Evolutionary conservation across 1,140 invertebrate species (phyloP), one percentile per base, ranked within the genome.

Genomic region (Cotesia typhae): DNA sequence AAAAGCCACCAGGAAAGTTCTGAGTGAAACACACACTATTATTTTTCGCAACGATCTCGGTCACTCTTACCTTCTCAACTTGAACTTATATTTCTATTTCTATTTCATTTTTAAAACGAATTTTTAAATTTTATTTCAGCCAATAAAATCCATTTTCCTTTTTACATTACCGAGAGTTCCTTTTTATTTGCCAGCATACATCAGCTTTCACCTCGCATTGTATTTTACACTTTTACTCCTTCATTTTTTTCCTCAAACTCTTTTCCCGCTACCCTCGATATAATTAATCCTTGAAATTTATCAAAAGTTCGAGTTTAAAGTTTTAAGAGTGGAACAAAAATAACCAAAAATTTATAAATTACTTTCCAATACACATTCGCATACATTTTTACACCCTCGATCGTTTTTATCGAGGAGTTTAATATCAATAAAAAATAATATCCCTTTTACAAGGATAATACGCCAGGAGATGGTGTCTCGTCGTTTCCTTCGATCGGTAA

Each of bases 1-100:
- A 67, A 67, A 67, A 67, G 66, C 66, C 66, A 55, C 66, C 20
- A 67, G 28, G 14, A 51, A 67, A 67, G 66, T 67, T 67, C 51
- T 51, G 55, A 67, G 41, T 67, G 66, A 67, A 67, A 67, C 52
- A 51, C 53, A 55, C 12, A 67, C 52, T 59, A 67, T 28, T 55
- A 41, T 53, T 14, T 38, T 38, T 63, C 60, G n/a, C 28, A 28
- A 28, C 28, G 28, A 1, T 1, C 28, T 55, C 52, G 20, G 66
- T 55, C 66, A 67, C 66, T 67, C 28, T 35, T 20, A 51, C 51
- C 12, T 4, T 7, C 41, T 67, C 28, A 17, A 17, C 17, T 17
- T 17, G 28, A 28, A 28, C 28, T 28, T 28, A 28, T 28, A 28
- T 28, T 28, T 28, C 28, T 28, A 28, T 67, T 36, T 67, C 4